These are phyloP conservation scores for Callopanchax toddi DNA, from an alignment of 2,113 vertebrate genomes.

Conservation along the genomic window DNA sequence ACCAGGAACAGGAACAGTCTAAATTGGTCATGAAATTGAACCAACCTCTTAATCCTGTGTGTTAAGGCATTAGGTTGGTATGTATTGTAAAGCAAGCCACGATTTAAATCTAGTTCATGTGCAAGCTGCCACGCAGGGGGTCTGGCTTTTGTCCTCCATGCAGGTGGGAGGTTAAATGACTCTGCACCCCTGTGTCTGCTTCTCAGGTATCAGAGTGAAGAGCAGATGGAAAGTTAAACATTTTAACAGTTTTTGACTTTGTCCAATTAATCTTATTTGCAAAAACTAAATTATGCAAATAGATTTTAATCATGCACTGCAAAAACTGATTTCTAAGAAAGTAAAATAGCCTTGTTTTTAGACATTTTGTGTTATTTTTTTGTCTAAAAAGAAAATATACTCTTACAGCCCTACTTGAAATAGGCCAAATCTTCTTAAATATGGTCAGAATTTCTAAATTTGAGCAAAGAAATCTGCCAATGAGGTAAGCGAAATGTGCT, in stretches of 20 bases:
- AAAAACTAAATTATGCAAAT: neutral
- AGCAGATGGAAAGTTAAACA: constrained; percentile 19
- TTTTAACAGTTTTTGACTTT: neutral
- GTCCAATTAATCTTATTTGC: neutral
- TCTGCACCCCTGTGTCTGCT: constrained; percentile 15
- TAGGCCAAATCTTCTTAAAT: too few relatives aligned
- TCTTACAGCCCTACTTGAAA: too few relatives aligned
- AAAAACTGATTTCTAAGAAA: too few relatives aligned
- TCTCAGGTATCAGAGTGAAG: constrained; percentile 56
- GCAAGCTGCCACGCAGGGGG: constrained; percentile 29
- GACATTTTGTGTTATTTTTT: too few relatives aligned
- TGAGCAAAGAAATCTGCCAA: too few relatives aligned
- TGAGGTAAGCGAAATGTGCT: too few relatives aligned
- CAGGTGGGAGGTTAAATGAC: constrained; percentile 23
- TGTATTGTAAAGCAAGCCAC: neutral
- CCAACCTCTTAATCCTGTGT: neutral
- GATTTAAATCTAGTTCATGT: neutral
- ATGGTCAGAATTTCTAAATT: too few relatives aligned
- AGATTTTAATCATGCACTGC: too few relatives aligned
- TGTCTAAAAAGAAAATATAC: too few relatives aligned
- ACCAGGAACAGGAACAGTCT: too few relatives aligned
- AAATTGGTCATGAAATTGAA: constrained; percentile 13
- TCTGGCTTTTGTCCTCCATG: constrained; percentile 29
- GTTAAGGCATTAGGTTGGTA: neutral
- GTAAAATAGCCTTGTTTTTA: too few relatives aligned